Evolutionary conservation across 2,113 vertebrate species (phyloP), one percentile per base, ranked within the genome.

Genomic region (Mormyrus lacerda): DNA sequence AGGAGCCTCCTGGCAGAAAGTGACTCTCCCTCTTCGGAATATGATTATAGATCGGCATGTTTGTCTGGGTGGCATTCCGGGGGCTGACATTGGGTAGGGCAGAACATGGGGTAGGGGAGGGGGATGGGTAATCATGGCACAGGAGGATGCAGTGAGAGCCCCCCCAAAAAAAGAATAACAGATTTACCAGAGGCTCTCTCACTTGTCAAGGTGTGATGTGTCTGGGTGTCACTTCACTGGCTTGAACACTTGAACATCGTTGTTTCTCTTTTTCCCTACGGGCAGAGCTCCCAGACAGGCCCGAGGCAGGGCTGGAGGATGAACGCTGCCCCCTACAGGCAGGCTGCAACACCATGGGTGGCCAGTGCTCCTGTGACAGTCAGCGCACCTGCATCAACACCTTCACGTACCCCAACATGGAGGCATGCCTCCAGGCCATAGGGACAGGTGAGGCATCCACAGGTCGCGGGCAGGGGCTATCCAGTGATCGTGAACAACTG

Each of bases 331-430:
- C 95, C 4, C 91, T 96, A 90, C 91, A 94, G 90, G 94, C 93
- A 1, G 96, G 96, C 53, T 96, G 96, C 10, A 93, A 95, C 89
- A 93, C 85, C 89, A 92, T 92, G 1, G 94, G 91, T 61, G 94
- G 90, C 19, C 91, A 94, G 91, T 96, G 95, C 61, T 92, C 95
- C 90, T 96, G 96, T 27, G 95, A 94, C 27, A 93, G 94, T 88
- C 94, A 91, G 65, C 94, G 92, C 91, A 94, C 95, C 79, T 96
- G 96, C 91, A 87, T 95, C 88, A 91, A 89, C 88, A 94, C 93
- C 3, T 96, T 95, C 88, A 88, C 90, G 61, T 95, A 92, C 91
- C 91, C 94, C 1, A 92, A 96, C 92, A 94, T 92, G 88, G 95
- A 96, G 89, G 91, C 91, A 11, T 96, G 96, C 84, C 89, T 91